Evolutionary conservation across 2,113 vertebrate genomes (phyloP).

Genomic region (Trematomus loennbergii): DNA sequence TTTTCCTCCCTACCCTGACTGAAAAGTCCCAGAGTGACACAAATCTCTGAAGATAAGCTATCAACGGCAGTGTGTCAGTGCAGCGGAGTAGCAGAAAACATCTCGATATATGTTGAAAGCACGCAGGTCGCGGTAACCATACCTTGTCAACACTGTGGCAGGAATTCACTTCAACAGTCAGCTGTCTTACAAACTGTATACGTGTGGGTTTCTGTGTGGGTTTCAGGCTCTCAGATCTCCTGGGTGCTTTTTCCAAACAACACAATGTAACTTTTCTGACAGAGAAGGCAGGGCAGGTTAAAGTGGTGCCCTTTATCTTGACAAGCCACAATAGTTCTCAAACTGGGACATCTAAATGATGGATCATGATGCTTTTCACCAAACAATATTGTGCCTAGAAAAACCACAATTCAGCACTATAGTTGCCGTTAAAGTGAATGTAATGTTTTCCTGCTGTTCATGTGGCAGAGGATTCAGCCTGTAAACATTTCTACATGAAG

Average conservation of each 20-base stretch:
- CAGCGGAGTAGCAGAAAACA: background rate
- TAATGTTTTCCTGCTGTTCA: constrained; percentile 6
- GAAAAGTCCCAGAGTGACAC: constrained; percentile 18
- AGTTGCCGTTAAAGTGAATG: constrained; percentile 13
- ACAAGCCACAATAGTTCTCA: constrained; percentile 18
- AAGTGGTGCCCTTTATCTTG: constrained; percentile 30
- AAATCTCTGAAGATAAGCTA: constrained; percentile 30
- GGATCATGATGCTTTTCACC: constrained; percentile 36
- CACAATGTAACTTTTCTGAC: constrained; percentile 20
- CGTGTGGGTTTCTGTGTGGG: constrained; percentile 13
- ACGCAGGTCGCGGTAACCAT: constrained; percentile 13
- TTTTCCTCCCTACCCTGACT: constrained; percentile 8
- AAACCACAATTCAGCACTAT: constrained; percentile 20
- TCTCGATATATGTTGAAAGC: constrained; percentile 37
- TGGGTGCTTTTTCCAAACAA: constrained; percentile 17
- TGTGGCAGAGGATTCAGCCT: constrained; percentile 7
- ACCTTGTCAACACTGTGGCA: constrained; percentile 42
- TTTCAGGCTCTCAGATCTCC: background rate
- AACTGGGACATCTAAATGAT: constrained; percentile 30
- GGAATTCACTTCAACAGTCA: constrained; percentile 27
- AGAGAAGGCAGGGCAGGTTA: constrained; percentile 44
- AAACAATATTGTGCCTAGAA: constrained; percentile 17
- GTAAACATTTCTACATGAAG: constrained; percentile 23
- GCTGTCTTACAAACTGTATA: constrained; percentile 4
- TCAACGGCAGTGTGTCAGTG: constrained; percentile 27